Percentiles rank a stretch among this genome's conserved stretches.
Conservation (phyloP, 2,888 invertebrate species). For the Eupeodes luniger region DNA sequence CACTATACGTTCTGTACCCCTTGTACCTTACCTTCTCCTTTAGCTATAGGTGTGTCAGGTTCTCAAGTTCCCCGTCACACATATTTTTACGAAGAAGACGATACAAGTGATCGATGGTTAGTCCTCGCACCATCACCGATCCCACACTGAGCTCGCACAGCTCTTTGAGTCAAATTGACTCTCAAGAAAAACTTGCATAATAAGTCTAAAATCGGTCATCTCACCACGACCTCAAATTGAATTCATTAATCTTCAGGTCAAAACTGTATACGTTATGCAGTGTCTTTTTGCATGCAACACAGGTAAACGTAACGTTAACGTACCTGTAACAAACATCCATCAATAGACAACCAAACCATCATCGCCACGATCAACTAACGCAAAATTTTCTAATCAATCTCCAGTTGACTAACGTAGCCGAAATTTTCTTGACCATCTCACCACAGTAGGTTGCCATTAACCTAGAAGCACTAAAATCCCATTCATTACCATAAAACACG, state of each 20-base stretch:
- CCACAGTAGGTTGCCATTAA: constrained; percentile 66
- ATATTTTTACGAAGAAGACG: background rate
- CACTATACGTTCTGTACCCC: background rate
- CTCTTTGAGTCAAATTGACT: too few relatives aligned
- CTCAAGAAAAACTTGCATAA: constrained; percentile 66
- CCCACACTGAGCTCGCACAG: constrained; percentile 55
- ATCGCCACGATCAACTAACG: constrained; percentile 54
- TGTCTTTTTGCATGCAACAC: constrained; percentile 26
- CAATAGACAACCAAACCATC: constrained; percentile 52
- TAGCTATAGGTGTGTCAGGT: constrained; percentile 16
- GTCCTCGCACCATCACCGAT: constrained; percentile 30
- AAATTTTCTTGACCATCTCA: constrained; percentile 66
- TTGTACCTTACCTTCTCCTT: background rate
- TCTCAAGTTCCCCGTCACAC: constrained; percentile 43
- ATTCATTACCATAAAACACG: constrained; percentile 76
- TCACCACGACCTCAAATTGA: constrained; percentile 71
- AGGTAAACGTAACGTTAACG: background rate
- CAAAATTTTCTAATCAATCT: constrained; percentile 73
- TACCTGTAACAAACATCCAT: constrained; percentile 26
- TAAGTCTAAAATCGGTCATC: constrained; percentile 70
- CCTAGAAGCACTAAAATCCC: constrained; percentile 76
- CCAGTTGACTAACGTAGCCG: constrained; percentile 39
- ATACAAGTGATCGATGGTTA: constrained; percentile 62
- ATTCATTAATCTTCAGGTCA: constrained; percentile 75
- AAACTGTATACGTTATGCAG: constrained; percentile 23